Evolutionary conservation across 92 coral and sea anemone genomes (phyloP), one percentile per base, ranked within the genome.

Genomic region (Blastomussa wellsi): DNA sequence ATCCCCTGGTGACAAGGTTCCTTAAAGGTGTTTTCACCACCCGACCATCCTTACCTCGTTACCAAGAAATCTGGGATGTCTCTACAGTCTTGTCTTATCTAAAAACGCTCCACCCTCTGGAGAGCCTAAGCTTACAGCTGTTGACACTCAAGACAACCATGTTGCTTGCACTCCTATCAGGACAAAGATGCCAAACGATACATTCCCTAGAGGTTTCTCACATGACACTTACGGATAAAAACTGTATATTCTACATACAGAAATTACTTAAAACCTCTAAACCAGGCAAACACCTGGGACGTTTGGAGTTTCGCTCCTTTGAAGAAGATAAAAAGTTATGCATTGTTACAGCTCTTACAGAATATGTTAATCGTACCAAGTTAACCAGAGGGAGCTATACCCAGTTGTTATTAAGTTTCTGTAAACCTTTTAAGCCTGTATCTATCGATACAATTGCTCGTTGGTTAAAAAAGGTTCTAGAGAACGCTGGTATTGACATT

Each of bases 161-260:
- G 90, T 55, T 90, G 16, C 79, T 93, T 44, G 92, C 89, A 36
- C 84, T 90, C 31, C 88, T 84, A 33, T 93, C 90, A 38, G 87
- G 90, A 35, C 89, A 90, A 74, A 82, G 93, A 51, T 78, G 92
- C 79, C 90, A 93, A 71, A 93, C 92, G n/a, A 26, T 92, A 41
- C 87, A 79, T 72, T 79, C 80, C 32, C 77, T 92, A 13, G 48
- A 88, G 41, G 84, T 80, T 17, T 15, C 35, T 55, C 53, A 44
- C 26, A 82, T 88, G 90, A 74, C 82, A 42, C 91, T 87, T 11
- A 60, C 59, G 36, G 81, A 86, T 33, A 48, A 71, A 19, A 82
- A 57, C 68, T 86, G 82, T 57, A 82, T 74, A 24, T 90, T 90
- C 64, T 74, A 73, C 64, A 92, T 89, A n/a, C 26, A 79, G 41